A percentile compares a stretch with the other conserved stretches of the same genome.
These are phyloP conservation scores for Tenualosa thibaudeaui DNA, from an alignment of 2,797 vertebrate species.

Conservation along the genomic window DNA sequence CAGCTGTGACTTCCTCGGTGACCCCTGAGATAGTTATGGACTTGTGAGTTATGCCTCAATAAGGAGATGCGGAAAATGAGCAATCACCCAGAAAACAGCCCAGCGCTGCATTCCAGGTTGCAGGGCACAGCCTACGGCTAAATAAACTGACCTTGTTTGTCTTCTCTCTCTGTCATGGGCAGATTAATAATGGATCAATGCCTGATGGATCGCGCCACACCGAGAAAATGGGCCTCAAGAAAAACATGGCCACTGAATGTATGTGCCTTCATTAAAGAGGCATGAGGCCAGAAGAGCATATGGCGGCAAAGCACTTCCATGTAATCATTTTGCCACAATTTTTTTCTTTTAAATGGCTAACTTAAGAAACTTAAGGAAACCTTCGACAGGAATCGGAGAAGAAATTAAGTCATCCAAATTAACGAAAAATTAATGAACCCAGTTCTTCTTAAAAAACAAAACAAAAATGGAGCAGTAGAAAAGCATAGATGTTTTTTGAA, in stretches of 20 bases:
- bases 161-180: conserved; percentile 54
- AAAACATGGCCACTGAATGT: neutral
- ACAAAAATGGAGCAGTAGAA: neutral
- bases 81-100: neutral
- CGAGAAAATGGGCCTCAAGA: neutral
- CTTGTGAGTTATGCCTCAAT: neutral
- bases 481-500: neutral
- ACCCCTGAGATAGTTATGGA: neutral
- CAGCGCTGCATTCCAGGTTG: neutral
- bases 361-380: neutral
- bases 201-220: conserved; percentile 42
- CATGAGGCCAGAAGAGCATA: neutral
- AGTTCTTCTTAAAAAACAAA: neutral
- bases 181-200: conserved; percentile 65
- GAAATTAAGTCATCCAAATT: neutral
- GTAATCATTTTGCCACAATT: neutral
- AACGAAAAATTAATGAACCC: neutral
- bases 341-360: too few species aligned
- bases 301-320: neutral
- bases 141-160: conserved; percentile 49
- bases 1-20: neutral
- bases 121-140: conserved; percentile 41
- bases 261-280: neutral
- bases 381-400: neutral
- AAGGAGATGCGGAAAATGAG: neutral